phyloP scores from a whole-genome alignment of 2,888 invertebrate species.

The Labia minor region DNA sequence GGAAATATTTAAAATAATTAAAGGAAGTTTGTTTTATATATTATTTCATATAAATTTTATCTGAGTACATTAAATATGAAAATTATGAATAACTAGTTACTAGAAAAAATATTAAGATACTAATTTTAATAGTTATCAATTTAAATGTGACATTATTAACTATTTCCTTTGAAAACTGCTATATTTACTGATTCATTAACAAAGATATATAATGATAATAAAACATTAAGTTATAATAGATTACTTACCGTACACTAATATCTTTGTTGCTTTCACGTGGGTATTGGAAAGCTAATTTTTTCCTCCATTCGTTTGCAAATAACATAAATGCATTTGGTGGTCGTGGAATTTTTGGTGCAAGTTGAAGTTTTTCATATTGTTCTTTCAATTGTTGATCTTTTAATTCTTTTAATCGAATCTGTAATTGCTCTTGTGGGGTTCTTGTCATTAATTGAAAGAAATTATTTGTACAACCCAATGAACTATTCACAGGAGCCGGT shows the following conservation, averaged over 20 bases:
- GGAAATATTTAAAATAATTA: no score
- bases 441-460: background rate
- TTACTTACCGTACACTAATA: slow-evolving; percentile 45
- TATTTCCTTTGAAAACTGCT: no score
- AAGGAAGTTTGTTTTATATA: no score
- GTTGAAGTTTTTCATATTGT: background rate
- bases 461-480: background rate
- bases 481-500: background rate
- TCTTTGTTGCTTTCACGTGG: slow-evolving; percentile 51
- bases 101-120: no score
- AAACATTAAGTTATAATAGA: no score
- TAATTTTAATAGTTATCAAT: no score
- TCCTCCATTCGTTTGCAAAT: slow-evolving; percentile 50
- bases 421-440: background rate
- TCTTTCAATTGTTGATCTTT: background rate
- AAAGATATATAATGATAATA: no score
- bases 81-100: no score
- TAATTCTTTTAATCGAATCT: background rate
- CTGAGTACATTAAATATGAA: no score
- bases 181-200: no score
- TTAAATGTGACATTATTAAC: no score
- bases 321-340: slow-evolving; percentile 55
- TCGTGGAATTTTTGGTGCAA: slow-evolving; percentile 42
- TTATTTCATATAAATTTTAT: no score
- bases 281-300: slow-evolving; percentile 43